Evolutionary conservation across 2,113 vertebrate species (phyloP), one percentile per base, ranked within the genome.

Genomic region (Chitala chitala): DNA sequence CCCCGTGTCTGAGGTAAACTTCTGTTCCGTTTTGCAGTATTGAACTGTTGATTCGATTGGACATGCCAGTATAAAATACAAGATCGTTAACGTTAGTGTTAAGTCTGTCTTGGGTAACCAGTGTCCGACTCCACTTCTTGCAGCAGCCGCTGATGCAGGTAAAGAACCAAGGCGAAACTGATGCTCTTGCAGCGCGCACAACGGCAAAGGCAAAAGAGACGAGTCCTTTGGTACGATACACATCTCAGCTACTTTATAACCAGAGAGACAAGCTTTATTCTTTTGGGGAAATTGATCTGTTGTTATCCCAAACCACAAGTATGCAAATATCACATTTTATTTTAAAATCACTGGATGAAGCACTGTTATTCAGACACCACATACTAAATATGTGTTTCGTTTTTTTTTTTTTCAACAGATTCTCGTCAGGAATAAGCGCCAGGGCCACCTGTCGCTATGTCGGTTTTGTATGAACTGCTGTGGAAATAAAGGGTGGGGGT

Each of bases 401-500:
- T 26, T 51, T 17, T 22, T 80, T 65, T 76, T 5, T 8, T 51
- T 42, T 76, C 53, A 66, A 36, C 78, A 91, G 90, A 76, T 48
- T 2, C 69, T 77, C 54, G 78, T 76, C 78, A 83, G 91, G 61
- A 77, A 81, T 40, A 91, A 89, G 78, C 89, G 84, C 1, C 82
- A 90, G 53, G 82, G 85, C 72, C 82, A 90, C 76, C 40, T 94
- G 29, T 86, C 91, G 31, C 0, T 93, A 82, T 95, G 94, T 78
- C 5, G 55, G 1, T 90, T 64, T 66, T 94, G 94, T 85, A 92
- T 92, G 13, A 80, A 81, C 0, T 94, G 94, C 86, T 94, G 94
- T 56, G 1, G 0, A 0, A 78, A 85, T 12, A 76, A 75, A 13
- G 78, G 40, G 7, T 94, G 93, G 2, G 91, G 92, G 0, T 42